These are phyloP conservation scores for Acanthisitta chloris DNA, from an alignment of 2,113 vertebrate genomes.

Conservation along the genomic window DNA sequence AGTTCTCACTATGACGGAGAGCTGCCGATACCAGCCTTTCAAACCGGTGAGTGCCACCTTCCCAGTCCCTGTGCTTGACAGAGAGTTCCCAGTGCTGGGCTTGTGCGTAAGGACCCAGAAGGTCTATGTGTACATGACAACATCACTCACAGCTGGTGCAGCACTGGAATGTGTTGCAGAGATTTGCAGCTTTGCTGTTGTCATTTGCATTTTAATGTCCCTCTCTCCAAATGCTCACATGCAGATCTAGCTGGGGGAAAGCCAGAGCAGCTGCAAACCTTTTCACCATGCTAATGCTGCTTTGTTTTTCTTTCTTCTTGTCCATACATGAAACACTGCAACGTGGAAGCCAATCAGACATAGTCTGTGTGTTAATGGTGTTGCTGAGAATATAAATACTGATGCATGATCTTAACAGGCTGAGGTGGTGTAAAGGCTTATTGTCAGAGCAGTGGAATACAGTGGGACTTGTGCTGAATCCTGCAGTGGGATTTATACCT, in stretches of 20 bases:
- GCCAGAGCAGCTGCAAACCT: not conserved
- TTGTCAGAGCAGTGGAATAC: not conserved
- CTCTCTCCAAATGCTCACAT: not conserved
- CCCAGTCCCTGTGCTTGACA: not conserved
- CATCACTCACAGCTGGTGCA: not conserved
- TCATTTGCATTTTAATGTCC: not conserved
- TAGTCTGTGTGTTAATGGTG: not conserved
- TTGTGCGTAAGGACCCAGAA: not conserved
- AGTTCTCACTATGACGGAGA: constrained; percentile 93
- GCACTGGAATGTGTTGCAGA: not conserved
- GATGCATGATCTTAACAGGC: not conserved
- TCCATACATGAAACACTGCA: not conserved
- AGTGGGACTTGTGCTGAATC: not conserved
- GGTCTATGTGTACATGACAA: not conserved
- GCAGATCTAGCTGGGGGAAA: not conserved
- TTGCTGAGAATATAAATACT: not conserved
- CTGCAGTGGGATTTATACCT: not conserved
- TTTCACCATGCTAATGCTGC: not conserved
- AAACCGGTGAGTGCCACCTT: constrained; percentile 83
- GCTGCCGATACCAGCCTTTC: constrained; percentile 95
- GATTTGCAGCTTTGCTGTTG: not conserved
- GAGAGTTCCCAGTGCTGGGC: not conserved
- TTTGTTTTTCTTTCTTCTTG: not conserved
- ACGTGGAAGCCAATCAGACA: not conserved
- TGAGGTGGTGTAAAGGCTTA: not conserved